A percentile compares a stretch with the other conserved stretches of the same genome.
Conservation (phyloP, 2,113 vertebrate genomes). For the Poeciliopsis turrubarensis region DNA sequence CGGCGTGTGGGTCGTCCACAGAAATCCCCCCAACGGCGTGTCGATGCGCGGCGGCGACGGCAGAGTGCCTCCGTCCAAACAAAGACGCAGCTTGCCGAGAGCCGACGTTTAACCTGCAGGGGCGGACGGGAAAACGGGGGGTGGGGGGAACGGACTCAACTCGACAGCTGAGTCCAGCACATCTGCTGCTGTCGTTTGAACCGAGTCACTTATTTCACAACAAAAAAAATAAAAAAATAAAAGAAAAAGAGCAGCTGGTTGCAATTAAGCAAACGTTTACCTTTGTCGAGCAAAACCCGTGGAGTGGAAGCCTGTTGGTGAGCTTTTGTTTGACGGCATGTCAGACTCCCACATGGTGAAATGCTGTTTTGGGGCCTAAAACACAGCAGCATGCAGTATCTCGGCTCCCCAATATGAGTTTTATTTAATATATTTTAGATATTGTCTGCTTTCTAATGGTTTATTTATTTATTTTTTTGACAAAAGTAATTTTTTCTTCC, state of each 20-base stretch:
- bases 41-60: no score
- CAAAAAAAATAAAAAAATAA: neutral
- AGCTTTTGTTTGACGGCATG: neutral
- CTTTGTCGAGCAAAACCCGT: neutral
- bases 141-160: neutral
- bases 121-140: neutral
- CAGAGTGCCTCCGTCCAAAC: constrained; percentile 25
- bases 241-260: neutral
- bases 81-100: constrained; percentile 17
- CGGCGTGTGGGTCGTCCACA: constrained; percentile 30
- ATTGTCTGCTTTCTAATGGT: no score
- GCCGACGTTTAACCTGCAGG: constrained; percentile 13
- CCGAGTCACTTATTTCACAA: neutral
- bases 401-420: no score
- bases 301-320: no score
- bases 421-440: no score
- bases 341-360: neutral
- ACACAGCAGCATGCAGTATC: neutral
- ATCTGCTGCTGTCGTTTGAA: neutral
- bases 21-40: constrained; percentile 29
- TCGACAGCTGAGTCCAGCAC: neutral
- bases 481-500: no score
- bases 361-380: neutral
- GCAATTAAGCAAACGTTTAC: neutral
- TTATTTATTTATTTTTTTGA: no score